A percentile compares a stretch with the other conserved stretches of the same genome.
These are phyloP conservation scores for Drosophila rhopaloa DNA, from an alignment of 1,140 invertebrate genomes.

Conservation along the genomic window DNA sequence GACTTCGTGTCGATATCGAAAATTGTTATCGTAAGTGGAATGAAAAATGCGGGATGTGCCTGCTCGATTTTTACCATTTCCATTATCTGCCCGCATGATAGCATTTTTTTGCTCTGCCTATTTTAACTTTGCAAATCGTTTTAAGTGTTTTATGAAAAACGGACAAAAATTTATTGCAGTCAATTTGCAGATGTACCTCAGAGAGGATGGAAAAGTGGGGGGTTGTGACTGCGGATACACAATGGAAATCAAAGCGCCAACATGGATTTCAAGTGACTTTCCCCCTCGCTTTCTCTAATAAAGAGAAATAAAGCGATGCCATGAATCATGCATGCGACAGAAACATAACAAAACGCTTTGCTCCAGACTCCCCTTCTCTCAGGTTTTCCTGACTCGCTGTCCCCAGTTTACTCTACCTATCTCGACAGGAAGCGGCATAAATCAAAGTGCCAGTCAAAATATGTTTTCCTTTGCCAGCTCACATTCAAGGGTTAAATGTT, in stretches of 20 bases:
- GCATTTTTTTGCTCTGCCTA: conserved; percentile 9
- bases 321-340: conserved; percentile 80
- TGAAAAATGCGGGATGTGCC: conserved; percentile 47
- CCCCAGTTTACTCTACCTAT: neutral
- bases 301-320: conserved; percentile 31
- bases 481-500: conserved; percentile 42
- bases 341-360: conserved; percentile 65
- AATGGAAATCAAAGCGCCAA: conserved; percentile 69
- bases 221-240: conserved; percentile 20
- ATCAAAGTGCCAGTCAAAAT: conserved; percentile 78
- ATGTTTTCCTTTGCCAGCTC: conserved; percentile 63
- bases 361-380: conserved; percentile 5
- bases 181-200: conserved; percentile 74
- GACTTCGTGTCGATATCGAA: conserved; percentile 54
- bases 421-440: conserved; percentile 57
- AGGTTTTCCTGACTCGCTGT: neutral
- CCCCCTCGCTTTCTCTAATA: conserved; percentile 20
- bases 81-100: conserved; percentile 2
- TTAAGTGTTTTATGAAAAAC: conserved; percentile 81
- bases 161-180: conserved; percentile 77
- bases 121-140: conserved; percentile 64
- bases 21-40: conserved; percentile 65
- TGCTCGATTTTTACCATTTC: conserved; percentile 41
- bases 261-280: conserved; percentile 76
- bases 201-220: neutral